A percentile compares a stretch with the other conserved stretches of the same genome.
phyloP scores from a whole-genome alignment of 1,140 invertebrate species.

The Microplitis demolitor region DNA sequence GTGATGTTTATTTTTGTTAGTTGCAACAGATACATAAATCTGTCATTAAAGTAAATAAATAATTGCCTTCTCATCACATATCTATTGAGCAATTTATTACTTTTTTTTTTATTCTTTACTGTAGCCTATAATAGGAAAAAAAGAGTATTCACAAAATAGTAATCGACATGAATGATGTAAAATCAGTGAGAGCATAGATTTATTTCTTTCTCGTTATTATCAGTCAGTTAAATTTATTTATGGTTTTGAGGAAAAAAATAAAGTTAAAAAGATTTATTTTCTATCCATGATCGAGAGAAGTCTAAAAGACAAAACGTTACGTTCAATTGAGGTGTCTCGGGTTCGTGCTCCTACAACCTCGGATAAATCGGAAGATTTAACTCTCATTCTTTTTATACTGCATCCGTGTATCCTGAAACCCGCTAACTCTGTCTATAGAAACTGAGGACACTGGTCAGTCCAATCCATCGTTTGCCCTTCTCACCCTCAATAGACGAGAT shows the following conservation, averaged over 20 bases:
- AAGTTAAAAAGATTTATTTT: background rate
- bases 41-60: too few species aligned
- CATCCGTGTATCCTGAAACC: background rate
- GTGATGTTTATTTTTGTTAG: too few species aligned
- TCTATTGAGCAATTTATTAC: too few species aligned
- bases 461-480: constrained; percentile 18
- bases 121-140: too few species aligned
- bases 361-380: constrained; percentile 7
- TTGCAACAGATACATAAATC: too few species aligned
- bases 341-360: background rate
- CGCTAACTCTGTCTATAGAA: constrained; percentile 5
- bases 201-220: too few species aligned
- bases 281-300: background rate
- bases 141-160: too few species aligned
- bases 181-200: too few species aligned
- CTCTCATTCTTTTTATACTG: constrained; percentile 1
- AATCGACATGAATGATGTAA: too few species aligned
- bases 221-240: background rate
- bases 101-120: too few species aligned
- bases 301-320: background rate
- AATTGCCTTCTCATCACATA: too few species aligned
- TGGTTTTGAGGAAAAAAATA: background rate
- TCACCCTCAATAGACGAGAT: background rate
- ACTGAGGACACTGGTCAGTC: constrained; percentile 4
- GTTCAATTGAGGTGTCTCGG: constrained; percentile 4